Conservation (phyloP, 2,888 invertebrate species). For the Brassicogethes aeneus region DNA sequence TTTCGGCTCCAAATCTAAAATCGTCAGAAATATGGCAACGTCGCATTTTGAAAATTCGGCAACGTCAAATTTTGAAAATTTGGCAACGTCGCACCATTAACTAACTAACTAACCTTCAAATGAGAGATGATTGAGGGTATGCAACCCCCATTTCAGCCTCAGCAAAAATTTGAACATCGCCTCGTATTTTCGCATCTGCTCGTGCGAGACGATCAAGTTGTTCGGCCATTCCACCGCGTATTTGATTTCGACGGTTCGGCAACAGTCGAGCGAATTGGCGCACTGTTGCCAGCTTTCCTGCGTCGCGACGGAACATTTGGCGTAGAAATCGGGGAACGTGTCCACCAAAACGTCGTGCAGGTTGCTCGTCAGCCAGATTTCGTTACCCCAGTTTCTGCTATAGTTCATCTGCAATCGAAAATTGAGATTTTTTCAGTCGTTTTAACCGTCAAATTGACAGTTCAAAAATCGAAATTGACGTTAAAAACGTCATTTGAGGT, state of each 20-base stretch:
- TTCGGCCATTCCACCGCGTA: conserved; percentile 35
- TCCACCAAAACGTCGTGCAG: conserved; percentile 37
- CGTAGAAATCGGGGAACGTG: conserved; percentile 32
- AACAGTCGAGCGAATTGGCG: conserved; percentile 26
- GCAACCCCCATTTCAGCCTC: conserved; percentile 37
- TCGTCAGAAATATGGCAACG: too few species aligned
- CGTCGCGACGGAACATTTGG: conserved; percentile 28
- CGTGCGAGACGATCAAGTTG: conserved; percentile 30
- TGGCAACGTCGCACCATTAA: too few species aligned
- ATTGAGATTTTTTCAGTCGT: conserved; percentile 5
- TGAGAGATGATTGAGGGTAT: conserved; percentile 34
- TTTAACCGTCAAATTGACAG: too few species aligned
- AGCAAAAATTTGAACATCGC: conserved; percentile 35
- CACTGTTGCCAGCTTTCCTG: conserved; percentile 24
- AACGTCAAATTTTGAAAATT: too few species aligned
- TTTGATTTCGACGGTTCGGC: conserved; percentile 25
- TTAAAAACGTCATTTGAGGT: too few species aligned
- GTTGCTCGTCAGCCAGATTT: conserved; percentile 33
- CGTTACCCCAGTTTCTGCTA: conserved; percentile 29
- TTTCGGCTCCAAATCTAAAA: conserved; percentile 27
- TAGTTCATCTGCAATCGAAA: conserved; percentile 21
- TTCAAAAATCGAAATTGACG: too few species aligned
- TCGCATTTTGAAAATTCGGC: too few species aligned
- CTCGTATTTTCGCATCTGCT: conserved; percentile 31
- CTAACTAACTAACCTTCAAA: too few species aligned